Evolutionary conservation across 1,140 invertebrate genomes (phyloP), one percentile per base, ranked within the genome.

Genomic region (Drosophila seguyi): DNA sequence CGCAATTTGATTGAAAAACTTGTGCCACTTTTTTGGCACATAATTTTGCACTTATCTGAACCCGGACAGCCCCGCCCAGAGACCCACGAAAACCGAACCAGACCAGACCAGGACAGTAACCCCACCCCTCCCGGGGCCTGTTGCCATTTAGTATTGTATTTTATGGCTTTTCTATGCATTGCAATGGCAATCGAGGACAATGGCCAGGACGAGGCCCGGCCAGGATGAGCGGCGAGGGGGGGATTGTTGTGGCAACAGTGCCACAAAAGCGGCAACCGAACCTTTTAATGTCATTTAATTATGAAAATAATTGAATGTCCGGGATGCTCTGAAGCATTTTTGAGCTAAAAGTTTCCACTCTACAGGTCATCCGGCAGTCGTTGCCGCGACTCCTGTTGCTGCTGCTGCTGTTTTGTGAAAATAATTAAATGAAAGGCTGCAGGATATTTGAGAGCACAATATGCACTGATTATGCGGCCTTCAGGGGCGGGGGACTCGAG

Each of bases 41-140:
- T 87, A 83, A 88, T 83, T 87, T 73, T 83, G 83, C 84, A 87
- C 84, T 87, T 87, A 87, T 87, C 84, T 87, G 83, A 83, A 63
- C 84, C 83, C 76, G 53, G 66, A 73, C 79, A 73, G 75, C 39
- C 53, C 62, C 41, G 36, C 34, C 58, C 67, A n/a, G 55, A 52
- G 52, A 53, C 52, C 52, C 52, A 38, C 45, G 38, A 38, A 31
- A 47, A 18, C 45, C n/a, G 18, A 18, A 45, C 34, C 55, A 42
- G 11, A 6, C 38, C 47, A 13, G 29, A n/a, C n/a, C n/a, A n/a
- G n/a, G 57, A 29, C 53, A 44, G 53, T 34, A 69, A 22, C 16
- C 29, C 31, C 47, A 27, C 50, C 72, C 29, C 48, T 42, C 56
- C 39, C 6, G 34, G 20, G 47, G 82, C 53, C 48, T 67, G 76